A percentile compares a stretch with the other conserved stretches of the same genome.
Conservation (phyloP, 2,888 invertebrate genomes). For the Antheraea assamensis region DNA sequence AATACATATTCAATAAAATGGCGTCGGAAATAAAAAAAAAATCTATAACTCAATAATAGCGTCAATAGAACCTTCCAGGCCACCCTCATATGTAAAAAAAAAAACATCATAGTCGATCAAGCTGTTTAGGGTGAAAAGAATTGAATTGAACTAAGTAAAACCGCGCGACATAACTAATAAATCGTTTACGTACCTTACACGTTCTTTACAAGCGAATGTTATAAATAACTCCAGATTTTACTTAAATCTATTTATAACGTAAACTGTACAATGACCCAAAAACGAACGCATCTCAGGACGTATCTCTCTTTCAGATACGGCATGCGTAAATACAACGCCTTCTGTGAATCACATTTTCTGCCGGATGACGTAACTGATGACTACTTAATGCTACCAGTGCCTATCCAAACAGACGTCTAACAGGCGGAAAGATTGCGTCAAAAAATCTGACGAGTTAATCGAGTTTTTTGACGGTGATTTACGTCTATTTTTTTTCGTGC, state of each 20-base stretch:
- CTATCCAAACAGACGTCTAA: not conserved
- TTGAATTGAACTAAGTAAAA: no score
- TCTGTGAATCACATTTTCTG: constrained; percentile 23
- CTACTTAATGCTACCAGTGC: not conserved
- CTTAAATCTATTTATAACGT: not conserved
- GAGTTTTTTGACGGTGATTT: not conserved
- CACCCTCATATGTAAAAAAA: no score
- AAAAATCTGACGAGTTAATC: not conserved
- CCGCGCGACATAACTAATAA: no score
- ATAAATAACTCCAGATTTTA: not conserved
- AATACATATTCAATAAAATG: no score
- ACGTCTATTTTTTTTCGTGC: not conserved
- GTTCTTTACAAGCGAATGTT: not conserved
- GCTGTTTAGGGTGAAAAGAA: no score
- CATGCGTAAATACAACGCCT: constrained; percentile 12
- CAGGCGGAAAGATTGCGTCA: not conserved
- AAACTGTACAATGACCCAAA: not conserved
- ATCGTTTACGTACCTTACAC: no score
- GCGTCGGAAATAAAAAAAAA: no score
- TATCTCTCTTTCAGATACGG: not conserved
- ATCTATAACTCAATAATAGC: no score
- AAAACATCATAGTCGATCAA: no score
- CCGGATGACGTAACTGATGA: constrained; percentile 23
- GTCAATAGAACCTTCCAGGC: no score
- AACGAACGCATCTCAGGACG: not conserved